These are phyloP conservation scores for Aquatica leii DNA, from an alignment of 2,888 invertebrate genomes.

Conservation along the genomic window DNA sequence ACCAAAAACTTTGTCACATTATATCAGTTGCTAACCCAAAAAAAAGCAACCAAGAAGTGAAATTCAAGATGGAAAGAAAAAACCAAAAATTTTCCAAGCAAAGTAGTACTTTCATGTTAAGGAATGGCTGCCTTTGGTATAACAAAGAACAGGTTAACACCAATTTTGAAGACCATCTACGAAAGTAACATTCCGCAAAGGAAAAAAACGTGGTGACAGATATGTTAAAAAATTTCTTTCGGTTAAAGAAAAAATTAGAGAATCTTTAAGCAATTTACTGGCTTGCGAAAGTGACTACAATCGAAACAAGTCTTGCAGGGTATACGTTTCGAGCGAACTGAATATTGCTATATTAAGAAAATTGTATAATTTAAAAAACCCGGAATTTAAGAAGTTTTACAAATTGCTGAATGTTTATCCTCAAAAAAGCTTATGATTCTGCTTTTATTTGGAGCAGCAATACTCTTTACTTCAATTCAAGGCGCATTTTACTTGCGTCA, in stretches of 20 bases:
- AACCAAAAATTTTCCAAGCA: no score
- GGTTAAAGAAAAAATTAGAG: slow-evolving; percentile 16
- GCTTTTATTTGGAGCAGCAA: background rate
- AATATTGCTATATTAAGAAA: no score
- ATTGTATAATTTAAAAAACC: slow-evolving; percentile 10
- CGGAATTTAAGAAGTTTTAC: slow-evolving; percentile 2
- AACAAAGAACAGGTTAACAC: no score
- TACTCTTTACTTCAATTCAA: slow-evolving; percentile 24
- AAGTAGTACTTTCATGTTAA: slow-evolving; percentile 20
- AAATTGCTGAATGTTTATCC: background rate
- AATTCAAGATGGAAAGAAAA: background rate
- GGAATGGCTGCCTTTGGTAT: no score
- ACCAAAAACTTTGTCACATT: slow-evolving; percentile 20
- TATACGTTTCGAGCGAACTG: slow-evolving; percentile 19
- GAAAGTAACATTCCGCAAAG: slow-evolving; percentile 12
- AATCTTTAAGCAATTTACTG: slow-evolving; percentile 13
- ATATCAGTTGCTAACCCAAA: slow-evolving; percentile 21
- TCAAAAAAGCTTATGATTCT: background rate
- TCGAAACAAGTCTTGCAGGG: slow-evolving; percentile 15
- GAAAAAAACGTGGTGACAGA: slow-evolving; percentile 16
- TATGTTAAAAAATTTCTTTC: background rate
- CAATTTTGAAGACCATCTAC: slow-evolving; percentile 14
- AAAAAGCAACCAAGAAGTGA: slow-evolving; percentile 1
- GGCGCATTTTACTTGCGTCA: slow-evolving; percentile 39
- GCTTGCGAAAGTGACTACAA: slow-evolving; percentile 20